Base-by-base conservation (phyloP, 1,140 invertebrate genomes). In the Lanistes nyassanus region DNA sequence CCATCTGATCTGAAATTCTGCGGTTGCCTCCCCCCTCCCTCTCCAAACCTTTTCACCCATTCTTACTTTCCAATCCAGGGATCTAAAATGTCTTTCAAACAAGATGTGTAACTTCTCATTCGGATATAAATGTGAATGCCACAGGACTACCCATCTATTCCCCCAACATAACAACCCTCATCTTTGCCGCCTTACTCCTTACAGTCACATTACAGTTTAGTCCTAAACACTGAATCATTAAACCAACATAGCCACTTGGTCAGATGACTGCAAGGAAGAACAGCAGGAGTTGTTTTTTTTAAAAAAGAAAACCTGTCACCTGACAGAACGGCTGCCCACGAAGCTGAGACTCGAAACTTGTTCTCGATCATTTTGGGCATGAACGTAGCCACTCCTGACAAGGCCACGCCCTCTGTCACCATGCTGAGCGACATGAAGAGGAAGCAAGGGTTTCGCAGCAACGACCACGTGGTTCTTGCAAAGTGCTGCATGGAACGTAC, bases 321-420 rank as follows among this genome's bases (percentile, higher is more conserved):
- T 89, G 95, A 92, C 36, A 95, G 86, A 66, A 95, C 84, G 11
- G 94, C 94, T 0, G 94, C 93, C 55, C 90, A 91, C 51, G 94
- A 93, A 0, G 94, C 92, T 60, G 91, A 93, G 6, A 95, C 92
- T 77, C 92, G 92, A 82, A 94, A 96, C 88, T 95, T 94, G 87
- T 94, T 95, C 88, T 96, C 94, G 72, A 96, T 94, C 51, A 87
- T 90, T 84, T 96, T 96, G 0, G 95, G 94, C 78, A 95, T 87
- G 80, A 95, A 96, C 1, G 94, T 94, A 0, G 94, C 93, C 79
- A 95, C 94, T 0, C 94, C 95, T 0, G 94, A 92, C 6, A 95
- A 92, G 0, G 95, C 89, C 81, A 95, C 79, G 67, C 94, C 94
- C 84, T 95, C 94, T 29, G 92, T 5, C 92, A 93, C 23, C 92